Evolutionary conservation across 1,140 invertebrate genomes (phyloP), one percentile per base, ranked within the genome.

Genomic region (Phenacoccus solenopsis): DNA sequence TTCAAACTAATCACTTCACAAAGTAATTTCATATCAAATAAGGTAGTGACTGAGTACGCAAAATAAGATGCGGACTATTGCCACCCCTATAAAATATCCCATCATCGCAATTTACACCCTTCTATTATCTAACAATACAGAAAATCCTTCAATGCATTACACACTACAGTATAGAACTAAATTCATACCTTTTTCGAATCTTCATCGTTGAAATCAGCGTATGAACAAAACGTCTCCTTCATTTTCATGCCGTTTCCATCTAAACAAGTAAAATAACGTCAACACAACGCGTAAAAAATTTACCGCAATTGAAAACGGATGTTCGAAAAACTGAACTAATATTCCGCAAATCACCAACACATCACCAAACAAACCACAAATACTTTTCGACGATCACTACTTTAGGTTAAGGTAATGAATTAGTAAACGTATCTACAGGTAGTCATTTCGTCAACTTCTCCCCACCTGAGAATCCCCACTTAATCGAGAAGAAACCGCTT

Each of bases 191-290:
- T 64, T 27, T 64, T 9, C 20, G 59, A 5, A 24, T 64, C 5
- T 10, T 64, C 59, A 10, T 64, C 59, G 21, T 16, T 27, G 25
- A 64, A 64, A 27, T 64, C 59, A 10, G 59, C 16, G 59, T 64
- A 64, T 9, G 59, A 64, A 64, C 59, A 64, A 64, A 64, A 64
- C 9, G 59, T 64, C 25, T 64, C 59, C 16, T 64, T 64, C 21
- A 64, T 27, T 64, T 64, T 64, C 59, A 24, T 64, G 13, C 13
- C 59, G 59, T 25, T 64, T 20, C 4, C 13, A 3, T 49, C 4
- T 49, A 49, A 49, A 49, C 4, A 49, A n/a, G 20, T 16, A n/a
- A 49, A 3, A 49, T n/a, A 10, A 49, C 38, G 16, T 49, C 20
- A 49, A 9, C 38, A 49, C 38, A 49, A 49, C 16, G 13, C 5